Base-by-base conservation (phyloP, 2,888 invertebrate genomes). In the Alentia gelatinosa region DNA sequence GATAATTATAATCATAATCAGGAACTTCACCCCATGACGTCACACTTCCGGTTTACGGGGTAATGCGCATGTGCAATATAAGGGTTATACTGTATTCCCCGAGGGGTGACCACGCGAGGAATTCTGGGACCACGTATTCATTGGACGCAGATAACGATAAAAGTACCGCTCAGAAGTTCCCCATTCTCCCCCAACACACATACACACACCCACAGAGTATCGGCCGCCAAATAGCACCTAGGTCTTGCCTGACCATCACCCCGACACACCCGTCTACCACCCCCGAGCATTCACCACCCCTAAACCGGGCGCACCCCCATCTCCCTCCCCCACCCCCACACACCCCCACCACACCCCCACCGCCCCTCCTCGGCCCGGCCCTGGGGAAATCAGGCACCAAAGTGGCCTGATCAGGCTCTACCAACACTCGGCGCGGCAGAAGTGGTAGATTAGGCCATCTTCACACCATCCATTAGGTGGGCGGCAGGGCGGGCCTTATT, bases 301-400 rank as follows among this genome's bases (percentile, higher is more conserved):
- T 5, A 15, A 26, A 15, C 12, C 74, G 30, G 15, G 23, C 68
- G 5, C 15, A 39, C 84, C 84, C 84, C 30, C 30, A 7, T 15
- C 47, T 84, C 47, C 42, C 42, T 40, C 84, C 84, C 84, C 47
- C 40, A 15, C 40, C 5, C 35, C 30, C 35, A 79, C 15, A 33
- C 7, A 79, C 33, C n/a, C 26, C 74, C 79, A 5, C 79, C 79
- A 79, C 35, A 42, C 33, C 9, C 47, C 86, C 37, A 0, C 23
- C 83, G 9, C 9, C 19, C 42, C 79, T 7, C 0, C 39, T 39
- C 79, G 37, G 63, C 37, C 37, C 79, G 15, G 79, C 86, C 86
- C 86, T 42, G 50, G 86, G 86, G 86, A 86, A 86, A 86, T 86
- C 86, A 86, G 86, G 86, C 86, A 23, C 86, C 86, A 86, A 86